Evolutionary conservation across 1,140 invertebrate species (phyloP), one percentile per base, ranked within the genome.

Genomic region (Oryzaephilus surinamensis): DNA sequence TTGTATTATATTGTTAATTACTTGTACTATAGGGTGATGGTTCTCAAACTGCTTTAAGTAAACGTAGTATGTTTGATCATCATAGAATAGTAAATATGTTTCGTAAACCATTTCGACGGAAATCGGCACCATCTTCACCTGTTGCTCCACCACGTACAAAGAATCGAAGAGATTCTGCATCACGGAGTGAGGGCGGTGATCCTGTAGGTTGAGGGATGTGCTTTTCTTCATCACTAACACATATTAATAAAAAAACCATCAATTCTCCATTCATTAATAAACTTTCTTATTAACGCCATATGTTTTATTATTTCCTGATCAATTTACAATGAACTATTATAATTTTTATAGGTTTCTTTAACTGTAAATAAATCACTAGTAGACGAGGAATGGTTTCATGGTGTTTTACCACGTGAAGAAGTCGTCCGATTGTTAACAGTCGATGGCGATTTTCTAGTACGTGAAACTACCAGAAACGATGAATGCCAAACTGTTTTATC

Each of bases 351-450:
- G 60, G 55, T 62, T 12, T 43, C 55, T 3, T 18, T 60, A 32
- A 62, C 57, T 23, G 62, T 64, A 17, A 69, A 70, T 56, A 66
- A 76, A 26, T 70, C 74, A 15, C 62, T 90, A 11, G 79, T 84
- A 36, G 87, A 93, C 43, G 87, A 94, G 63, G 88, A 93, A 61
- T 98, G 93, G 93, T 98, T 97, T 65, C 94, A 98, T 60, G 94
- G 94, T 4, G 91, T 97, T 2, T 57, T 98, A 19, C 94, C 94
- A 0, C 69, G 94, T 27, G 93, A 97, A 63, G 93, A 98, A 69
- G 93, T 97, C 2, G 90, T 96, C 8, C 66, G 91, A 41, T 69
- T 97, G 10, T 66, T 97, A 13, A 76, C 79, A 8, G 78, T 78
- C 30, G 85, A 97, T 54, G 93, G 93, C 1, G 92, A 97, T 59